Conservation (phyloP, 2,797 vertebrate species). For the Gallirallus australis region DNA sequence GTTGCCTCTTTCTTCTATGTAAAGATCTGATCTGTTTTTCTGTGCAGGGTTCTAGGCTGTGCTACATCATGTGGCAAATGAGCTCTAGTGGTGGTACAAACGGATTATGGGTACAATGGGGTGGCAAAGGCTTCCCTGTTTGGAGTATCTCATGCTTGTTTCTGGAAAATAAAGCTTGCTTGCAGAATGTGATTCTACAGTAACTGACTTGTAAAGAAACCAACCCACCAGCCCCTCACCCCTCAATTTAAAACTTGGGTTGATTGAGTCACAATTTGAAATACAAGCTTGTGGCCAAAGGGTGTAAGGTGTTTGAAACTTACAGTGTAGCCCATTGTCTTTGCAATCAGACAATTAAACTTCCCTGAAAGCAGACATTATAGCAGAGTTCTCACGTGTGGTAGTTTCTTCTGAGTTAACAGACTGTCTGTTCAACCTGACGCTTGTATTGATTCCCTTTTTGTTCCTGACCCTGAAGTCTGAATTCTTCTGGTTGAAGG, state of each 20-base stretch:
- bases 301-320: background rate
- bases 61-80: background rate
- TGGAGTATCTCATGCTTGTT: background rate
- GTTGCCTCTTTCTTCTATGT: background rate
- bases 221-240: background rate
- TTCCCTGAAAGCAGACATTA: background rate
- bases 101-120: fast-evolving
- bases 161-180: background rate
- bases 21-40: background rate
- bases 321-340: fast-evolving
- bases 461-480: background rate
- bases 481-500: background rate
- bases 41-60: background rate
- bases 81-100: background rate
- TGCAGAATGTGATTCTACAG: background rate
- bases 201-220: background rate
- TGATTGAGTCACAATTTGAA: background rate
- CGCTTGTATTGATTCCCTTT: background rate
- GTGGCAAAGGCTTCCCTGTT: background rate
- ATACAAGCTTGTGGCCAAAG: background rate
- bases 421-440: background rate
- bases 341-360: background rate
- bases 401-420: background rate
- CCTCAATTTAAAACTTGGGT: background rate
- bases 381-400: fast-evolving